These are phyloP conservation scores for Lepidothrix coronata DNA, from an alignment of 2,113 vertebrate species.

Conservation along the genomic window DNA sequence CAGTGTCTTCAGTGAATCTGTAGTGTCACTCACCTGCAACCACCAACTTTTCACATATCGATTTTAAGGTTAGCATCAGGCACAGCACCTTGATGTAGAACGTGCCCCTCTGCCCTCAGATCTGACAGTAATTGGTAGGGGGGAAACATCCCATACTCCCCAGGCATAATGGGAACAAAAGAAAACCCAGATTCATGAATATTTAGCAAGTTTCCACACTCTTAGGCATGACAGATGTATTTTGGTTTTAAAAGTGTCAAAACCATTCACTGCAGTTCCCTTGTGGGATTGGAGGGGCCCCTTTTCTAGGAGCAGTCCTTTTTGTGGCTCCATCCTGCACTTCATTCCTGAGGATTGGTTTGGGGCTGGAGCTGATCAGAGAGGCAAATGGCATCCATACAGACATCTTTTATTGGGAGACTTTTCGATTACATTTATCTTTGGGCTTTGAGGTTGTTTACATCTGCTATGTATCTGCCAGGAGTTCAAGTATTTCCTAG, in stretches of 20 bases:
- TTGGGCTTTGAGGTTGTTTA: neutral
- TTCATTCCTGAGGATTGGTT: neutral
- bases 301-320: neutral
- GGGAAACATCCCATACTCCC: neutral
- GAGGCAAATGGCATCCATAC: neutral
- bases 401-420: neutral
- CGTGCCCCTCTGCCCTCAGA: neutral
- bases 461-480: neutral
- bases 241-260: constrained; percentile 1
- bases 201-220: constrained; percentile 12
- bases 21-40: neutral
- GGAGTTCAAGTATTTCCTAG: neutral
- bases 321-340: neutral
- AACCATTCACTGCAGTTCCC: neutral
- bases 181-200: neutral
- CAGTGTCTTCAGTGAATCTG: neutral
- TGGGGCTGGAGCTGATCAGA: neutral
- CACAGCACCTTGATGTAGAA: neutral
- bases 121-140: neutral
- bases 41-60: neutral
- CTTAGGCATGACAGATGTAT: neutral
- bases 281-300: neutral
- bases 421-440: neutral
- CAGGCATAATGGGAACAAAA: neutral
- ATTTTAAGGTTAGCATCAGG: neutral